These are phyloP conservation scores for Bruchidius siliquastri DNA, from an alignment of 2,888 invertebrate genomes.

Conservation along the genomic window DNA sequence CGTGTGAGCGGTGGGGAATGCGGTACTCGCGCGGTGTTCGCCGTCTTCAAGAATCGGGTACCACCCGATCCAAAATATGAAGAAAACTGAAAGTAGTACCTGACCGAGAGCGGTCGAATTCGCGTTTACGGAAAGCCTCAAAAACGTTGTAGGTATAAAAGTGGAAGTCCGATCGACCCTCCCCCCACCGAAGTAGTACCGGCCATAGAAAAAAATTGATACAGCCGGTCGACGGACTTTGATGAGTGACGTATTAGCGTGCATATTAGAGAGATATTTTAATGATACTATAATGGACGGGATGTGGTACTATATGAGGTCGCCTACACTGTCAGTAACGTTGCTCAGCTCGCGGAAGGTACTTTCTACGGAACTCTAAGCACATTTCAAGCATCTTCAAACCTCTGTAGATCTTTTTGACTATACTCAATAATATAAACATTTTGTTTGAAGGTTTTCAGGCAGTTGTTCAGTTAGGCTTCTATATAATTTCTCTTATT, in stretches of 20 bases:
- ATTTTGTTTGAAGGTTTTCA: no score
- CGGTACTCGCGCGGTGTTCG: neutral
- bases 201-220: neutral
- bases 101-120: slow-evolving; percentile 15
- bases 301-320: neutral
- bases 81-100: slow-evolving; percentile 19
- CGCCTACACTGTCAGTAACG: no score
- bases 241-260: slow-evolving; percentile 14
- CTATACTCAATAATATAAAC: no score
- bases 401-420: no score
- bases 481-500: no score
- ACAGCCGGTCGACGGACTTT: slow-evolving; percentile 11
- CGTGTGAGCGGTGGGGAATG: neutral
- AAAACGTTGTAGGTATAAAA: slow-evolving; percentile 22
- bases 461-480: no score
- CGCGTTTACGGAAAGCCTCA: slow-evolving; percentile 24
- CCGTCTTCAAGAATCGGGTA: neutral
- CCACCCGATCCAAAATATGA: slow-evolving; percentile 6
- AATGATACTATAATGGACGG: neutral
- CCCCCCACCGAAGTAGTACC: slow-evolving; percentile 9
- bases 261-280: slow-evolving; percentile 14
- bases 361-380: no score
- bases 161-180: slow-evolving; percentile 10
- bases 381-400: no score
- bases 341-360: no score